Conservation (phyloP, 2,888 invertebrate species). For the Harpalus rufipes region DNA sequence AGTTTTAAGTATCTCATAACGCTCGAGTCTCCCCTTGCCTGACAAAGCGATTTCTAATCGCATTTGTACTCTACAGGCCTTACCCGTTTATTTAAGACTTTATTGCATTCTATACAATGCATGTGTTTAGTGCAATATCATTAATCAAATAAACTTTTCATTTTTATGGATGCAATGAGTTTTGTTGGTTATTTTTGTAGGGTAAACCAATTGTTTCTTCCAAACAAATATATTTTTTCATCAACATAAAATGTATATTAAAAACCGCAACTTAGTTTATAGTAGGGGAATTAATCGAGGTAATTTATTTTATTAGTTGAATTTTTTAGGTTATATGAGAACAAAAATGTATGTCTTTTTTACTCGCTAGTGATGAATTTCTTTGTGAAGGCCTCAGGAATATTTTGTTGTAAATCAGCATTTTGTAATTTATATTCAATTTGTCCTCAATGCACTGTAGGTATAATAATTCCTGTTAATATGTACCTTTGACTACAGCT, state of each 20-base stretch:
- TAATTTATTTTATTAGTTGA: constrained; percentile 61
- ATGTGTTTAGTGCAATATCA: constrained; percentile 57
- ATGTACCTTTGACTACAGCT: constrained; percentile 66
- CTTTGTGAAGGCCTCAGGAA: constrained; percentile 63
- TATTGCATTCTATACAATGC: constrained; percentile 59
- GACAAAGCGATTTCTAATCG: constrained; percentile 47
- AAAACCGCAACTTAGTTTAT: constrained; percentile 65
- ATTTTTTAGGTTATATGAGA: constrained; percentile 46
- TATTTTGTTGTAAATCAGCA: constrained; percentile 55
- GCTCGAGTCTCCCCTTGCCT: constrained; percentile 58
- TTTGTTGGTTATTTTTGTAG: constrained; percentile 55
- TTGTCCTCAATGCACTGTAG: constrained; percentile 65
- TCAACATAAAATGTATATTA: constrained; percentile 66
- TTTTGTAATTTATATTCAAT: constrained; percentile 60
- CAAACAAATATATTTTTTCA: constrained; percentile 67
- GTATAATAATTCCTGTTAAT: constrained; percentile 63
- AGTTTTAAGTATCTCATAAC: constrained; percentile 59
- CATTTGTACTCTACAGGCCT: constrained; percentile 60
- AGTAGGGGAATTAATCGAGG: constrained; percentile 66
- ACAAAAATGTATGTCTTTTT: constrained; percentile 44
- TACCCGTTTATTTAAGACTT: constrained; percentile 52
- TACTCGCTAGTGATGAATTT: constrained; percentile 52
- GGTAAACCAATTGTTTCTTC: constrained; percentile 59
- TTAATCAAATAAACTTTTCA: constrained; percentile 52
- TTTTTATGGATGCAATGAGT: constrained; percentile 58